Evolutionary conservation across 1,140 invertebrate genomes (phyloP), one percentile per base, ranked within the genome.

Genomic region (Aphaenogaster rudis): DNA sequence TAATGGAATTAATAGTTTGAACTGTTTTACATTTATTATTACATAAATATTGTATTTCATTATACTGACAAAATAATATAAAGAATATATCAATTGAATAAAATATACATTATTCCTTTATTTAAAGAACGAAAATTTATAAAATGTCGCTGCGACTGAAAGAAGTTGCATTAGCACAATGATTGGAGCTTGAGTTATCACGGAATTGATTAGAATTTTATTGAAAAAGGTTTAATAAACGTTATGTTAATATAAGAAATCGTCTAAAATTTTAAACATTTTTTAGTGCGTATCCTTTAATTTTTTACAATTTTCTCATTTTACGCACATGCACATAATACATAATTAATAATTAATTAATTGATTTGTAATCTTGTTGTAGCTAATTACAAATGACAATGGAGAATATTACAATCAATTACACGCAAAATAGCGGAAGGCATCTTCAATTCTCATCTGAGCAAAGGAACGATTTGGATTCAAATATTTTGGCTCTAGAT

Each of bases 401-500:
- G n/a, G 50, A 57, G 7, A 39, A 76, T 13, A 17, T 5, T 1
- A 64, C 11, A 64, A 64, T 15, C 3, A 6, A 76, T 57, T 54
- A 50, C 13, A 57, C 39, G 11, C 33, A 8, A 42, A 11, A 28
- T 0, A 15, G 42, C 3, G 3, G 0, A 13, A 64, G 6, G 36
- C 17, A 11, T 36, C 5, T 36, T 8, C 21, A 84, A 15, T 9
- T 28, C 64, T 9, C 15, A 8, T 2, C 0, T 39, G n/a, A 86
- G 9, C n/a, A 33, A 28, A 39, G 67, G 0, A 15, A 63, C 0
- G 61, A 64, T 3, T 13, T 15, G 11, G 17, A 6, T 0, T 36
- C 45, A 3, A 86, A 88, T 7, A 7, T n/a, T 0, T 82, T 85
- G 11, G 69, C 86, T 2, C 54, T 93, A 0, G 93, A 93, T 78